These are phyloP conservation scores for Sialis fuliginosa DNA, from an alignment of 2,888 invertebrate species.

Conservation along the genomic window DNA sequence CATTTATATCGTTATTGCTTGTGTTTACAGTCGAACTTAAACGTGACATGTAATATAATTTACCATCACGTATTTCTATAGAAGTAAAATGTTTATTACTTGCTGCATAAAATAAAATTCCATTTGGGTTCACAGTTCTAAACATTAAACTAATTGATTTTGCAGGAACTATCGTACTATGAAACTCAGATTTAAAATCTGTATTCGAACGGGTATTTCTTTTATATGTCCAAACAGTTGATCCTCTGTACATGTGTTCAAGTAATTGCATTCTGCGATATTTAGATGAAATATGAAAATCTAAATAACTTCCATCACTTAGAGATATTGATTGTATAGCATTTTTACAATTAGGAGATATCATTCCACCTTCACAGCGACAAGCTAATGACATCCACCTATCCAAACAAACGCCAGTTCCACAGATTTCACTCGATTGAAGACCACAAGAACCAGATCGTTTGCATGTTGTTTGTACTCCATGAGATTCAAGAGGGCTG, in stretches of 20 bases:
- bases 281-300: slow-evolving; percentile 64
- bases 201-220: slow-evolving; percentile 22
- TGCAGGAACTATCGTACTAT: slow-evolving; percentile 26
- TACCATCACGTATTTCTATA: slow-evolving; percentile 58
- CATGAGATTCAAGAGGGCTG: slow-evolving; percentile 51
- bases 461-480: slow-evolving; percentile 59
- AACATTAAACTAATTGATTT: slow-evolving; percentile 68
- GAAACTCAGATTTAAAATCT: slow-evolving; percentile 7
- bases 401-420: slow-evolving; percentile 60
- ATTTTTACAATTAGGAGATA: slow-evolving; percentile 62
- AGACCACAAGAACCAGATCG: slow-evolving; percentile 47
- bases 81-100: slow-evolving; percentile 77
- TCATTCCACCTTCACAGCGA: slow-evolving; percentile 46
- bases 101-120: slow-evolving; percentile 70
- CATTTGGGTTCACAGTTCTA: slow-evolving; percentile 59
- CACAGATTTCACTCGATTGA: slow-evolving; percentile 34
- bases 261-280: slow-evolving; percentile 74
- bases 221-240: slow-evolving; percentile 43
- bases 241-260: slow-evolving; percentile 58
- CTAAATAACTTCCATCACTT: slow-evolving; percentile 58
- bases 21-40: slow-evolving; percentile 66
- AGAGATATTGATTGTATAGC: slow-evolving; percentile 68
- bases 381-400: slow-evolving; percentile 65
- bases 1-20: slow-evolving; percentile 44
- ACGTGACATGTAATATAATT: slow-evolving; percentile 62